Base-by-base conservation (phyloP, 2,797 vertebrate genomes). In the Semaprochilodus insignis region DNA sequence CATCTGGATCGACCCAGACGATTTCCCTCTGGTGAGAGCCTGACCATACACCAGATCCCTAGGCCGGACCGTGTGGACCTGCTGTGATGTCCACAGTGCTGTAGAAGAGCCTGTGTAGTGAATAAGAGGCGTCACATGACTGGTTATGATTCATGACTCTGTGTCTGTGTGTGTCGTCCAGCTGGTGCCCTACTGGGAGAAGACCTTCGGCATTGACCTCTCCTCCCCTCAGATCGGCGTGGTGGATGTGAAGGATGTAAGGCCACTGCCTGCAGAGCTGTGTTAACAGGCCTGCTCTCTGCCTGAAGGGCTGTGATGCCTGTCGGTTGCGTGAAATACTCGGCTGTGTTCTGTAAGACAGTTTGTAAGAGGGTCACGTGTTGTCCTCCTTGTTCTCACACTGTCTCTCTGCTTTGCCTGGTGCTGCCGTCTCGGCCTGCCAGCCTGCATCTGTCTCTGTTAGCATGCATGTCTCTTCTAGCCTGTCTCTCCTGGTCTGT, bases 141-240 rank as follows among this genome's bases (percentile, higher is more conserved):
- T 34, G 21, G n/a, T 31, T 44, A 2, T 1, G n/a, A 1, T 5
- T 23, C n/a, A 51, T 67, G 55, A 52, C 16, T 52, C 75, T 19
- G 70, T 17, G 16, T 23, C 52, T 54, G 8, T 83, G 0, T 77
- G 0, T 82, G 0, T 77, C 0, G 71, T 87, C 27, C 90, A 98
- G 97, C 91, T 98, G 90, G 96, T 98, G 81, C 96, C 97, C 0
- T 98, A 98, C 90, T 98, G 97, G 97, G 97, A 98, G 92, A 97
- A 94, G 89, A 98, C 96, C 0, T 98, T 98, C 71, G 89, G 88
- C 60, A 97, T 98, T 5, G 96, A 98, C 91, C 92, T 98, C 10
- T 93, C 93, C 0, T 95, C 93, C 77, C 97, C 97, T 69, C 96
- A 98, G 86, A 97, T 98, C 1, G 97, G 97, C 6, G 95, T 98